These are phyloP conservation scores for Balearica regulorum DNA, from an alignment of 2,797 vertebrate species.

Conservation along the genomic window DNA sequence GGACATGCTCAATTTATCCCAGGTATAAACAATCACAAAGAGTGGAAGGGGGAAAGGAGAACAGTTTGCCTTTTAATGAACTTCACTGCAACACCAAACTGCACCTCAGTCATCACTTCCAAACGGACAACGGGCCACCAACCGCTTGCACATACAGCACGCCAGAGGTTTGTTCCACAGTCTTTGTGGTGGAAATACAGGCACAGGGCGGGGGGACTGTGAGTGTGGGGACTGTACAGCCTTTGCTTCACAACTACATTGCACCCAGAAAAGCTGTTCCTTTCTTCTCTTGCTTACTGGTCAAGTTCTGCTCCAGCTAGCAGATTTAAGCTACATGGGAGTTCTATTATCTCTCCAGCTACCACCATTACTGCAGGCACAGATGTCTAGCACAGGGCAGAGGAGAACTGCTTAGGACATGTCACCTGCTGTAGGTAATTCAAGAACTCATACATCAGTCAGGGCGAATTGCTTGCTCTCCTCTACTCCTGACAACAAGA, in stretches of 20 bases:
- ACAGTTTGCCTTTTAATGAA: not conserved
- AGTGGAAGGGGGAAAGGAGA: not conserved
- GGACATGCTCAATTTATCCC: not conserved
- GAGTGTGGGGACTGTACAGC: not conserved
- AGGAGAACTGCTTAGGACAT: not conserved
- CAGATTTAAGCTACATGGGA: not conserved
- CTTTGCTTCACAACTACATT: not conserved
- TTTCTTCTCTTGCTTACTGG: not conserved
- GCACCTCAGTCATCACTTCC: not conserved
- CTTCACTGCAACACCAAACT: not conserved
- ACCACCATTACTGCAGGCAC: not conserved
- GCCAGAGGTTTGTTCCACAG: not conserved
- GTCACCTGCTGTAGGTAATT: not conserved
- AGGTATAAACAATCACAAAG: not conserved
- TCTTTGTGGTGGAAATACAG: not conserved
- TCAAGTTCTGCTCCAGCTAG: not conserved
- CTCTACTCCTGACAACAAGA: not conserved
- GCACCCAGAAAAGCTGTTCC: not conserved
- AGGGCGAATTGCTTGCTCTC: not conserved
- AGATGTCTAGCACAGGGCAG: not conserved
- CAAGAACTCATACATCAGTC: not conserved
- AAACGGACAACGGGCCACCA: not conserved
- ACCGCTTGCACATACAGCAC: not conserved
- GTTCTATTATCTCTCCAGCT: not conserved
- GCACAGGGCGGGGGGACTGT: fast-evolving